phyloP scores from a whole-genome alignment of 2,888 invertebrate genomes.

The Thereva unica region DNA sequence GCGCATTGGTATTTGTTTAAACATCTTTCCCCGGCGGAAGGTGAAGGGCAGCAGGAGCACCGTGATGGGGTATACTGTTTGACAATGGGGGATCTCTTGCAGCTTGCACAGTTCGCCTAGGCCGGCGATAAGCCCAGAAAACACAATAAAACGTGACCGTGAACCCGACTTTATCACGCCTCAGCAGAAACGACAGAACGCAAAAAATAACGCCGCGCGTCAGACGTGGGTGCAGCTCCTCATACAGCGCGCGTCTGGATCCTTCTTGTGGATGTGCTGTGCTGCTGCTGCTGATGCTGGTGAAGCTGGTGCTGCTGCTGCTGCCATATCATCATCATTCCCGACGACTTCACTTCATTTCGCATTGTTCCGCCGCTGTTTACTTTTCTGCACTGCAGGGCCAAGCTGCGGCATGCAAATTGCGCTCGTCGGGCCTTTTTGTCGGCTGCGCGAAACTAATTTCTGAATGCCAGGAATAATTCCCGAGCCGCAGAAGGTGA shows the following conservation, averaged over 20 bases:
- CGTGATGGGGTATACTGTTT: conserved; percentile 5
- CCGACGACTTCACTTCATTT: no score
- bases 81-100: conserved; percentile 19
- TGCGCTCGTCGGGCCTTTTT: no score
- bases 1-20: not conserved
- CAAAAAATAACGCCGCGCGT: conserved; percentile 11
- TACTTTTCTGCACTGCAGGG: no score
- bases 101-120: conserved; percentile 16
- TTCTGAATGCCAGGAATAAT: no score
- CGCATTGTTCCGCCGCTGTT: no score
- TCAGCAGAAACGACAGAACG: conserved; percentile 12
- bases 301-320: no score
- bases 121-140: conserved; percentile 16
- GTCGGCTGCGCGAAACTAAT: no score
- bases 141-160: conserved; percentile 28
- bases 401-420: no score
- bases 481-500: no score
- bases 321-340: no score
- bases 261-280: not conserved
- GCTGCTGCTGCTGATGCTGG: not conserved
- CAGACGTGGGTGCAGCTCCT: not conserved
- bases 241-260: no score
- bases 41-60: conserved; percentile 15
- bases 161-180: conserved; percentile 27
- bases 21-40: conserved; percentile 15